A percentile compares a stretch with the other conserved stretches of the same genome.
Evolutionary conservation across 2,888 invertebrate genomes (phyloP).

Genomic region (Nemoura dubitans): DNA sequence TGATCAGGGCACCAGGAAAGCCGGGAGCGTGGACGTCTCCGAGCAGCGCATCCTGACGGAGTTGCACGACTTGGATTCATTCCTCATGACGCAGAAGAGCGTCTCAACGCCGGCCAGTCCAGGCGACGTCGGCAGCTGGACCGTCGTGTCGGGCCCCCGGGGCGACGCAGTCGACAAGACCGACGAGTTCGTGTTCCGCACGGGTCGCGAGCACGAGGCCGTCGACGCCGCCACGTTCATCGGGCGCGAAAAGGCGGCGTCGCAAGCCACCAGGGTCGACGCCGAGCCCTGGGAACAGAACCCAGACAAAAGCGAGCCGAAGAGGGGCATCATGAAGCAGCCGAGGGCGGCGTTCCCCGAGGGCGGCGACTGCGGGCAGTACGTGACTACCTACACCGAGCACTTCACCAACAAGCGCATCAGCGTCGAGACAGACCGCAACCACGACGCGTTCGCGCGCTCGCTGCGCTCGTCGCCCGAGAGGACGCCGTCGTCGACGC

Average conservation of each 20-base stretch:
- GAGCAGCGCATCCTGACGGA: conserved; percentile 71
- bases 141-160: conserved; percentile 51
- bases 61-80: conserved; percentile 67
- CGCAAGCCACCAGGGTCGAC: too few species aligned
- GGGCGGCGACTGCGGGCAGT: conserved; percentile 58
- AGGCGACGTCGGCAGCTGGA: conserved; percentile 53
- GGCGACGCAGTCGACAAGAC: conserved; percentile 60
- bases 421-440: conserved; percentile 73
- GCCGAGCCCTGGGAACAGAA: too few species aligned
- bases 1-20: too few species aligned
- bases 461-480: conserved; percentile 71
- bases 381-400: conserved; percentile 69
- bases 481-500: conserved; percentile 56
- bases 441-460: conserved; percentile 80
- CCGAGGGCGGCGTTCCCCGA: conserved; percentile 22
- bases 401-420: conserved; percentile 66
- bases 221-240: not conserved
- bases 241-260: not conserved
- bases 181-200: conserved; percentile 54
- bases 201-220: conserved; percentile 45
- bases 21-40: not conserved
- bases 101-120: conserved; percentile 53
- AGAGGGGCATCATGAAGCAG: conserved; percentile 53
- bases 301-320: conserved; percentile 53
- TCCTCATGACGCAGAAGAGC: conserved; percentile 51